These are phyloP conservation scores for Drosophila orena DNA, from an alignment of 1,140 invertebrate genomes.

Conservation along the genomic window DNA sequence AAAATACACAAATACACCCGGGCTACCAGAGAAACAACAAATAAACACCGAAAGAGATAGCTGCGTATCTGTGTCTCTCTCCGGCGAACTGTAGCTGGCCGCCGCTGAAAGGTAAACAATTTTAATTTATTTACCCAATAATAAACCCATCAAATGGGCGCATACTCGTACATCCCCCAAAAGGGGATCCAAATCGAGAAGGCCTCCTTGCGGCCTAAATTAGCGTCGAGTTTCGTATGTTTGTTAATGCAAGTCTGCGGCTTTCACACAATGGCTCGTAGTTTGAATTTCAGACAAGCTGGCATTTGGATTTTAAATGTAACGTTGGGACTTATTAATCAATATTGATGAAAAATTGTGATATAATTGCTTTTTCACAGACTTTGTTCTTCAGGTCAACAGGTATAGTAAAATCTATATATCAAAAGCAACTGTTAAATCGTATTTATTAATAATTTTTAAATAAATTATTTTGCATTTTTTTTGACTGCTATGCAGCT, in stretches of 20 bases:
- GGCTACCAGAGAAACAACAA: conserved; percentile 20
- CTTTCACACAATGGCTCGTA: conserved; percentile 37
- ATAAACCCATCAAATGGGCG: conserved; percentile 71
- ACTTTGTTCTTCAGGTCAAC: too few relatives aligned
- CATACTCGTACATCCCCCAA: not conserved
- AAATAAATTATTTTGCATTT: too few relatives aligned
- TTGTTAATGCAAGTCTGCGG: conserved; percentile 50
- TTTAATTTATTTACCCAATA: conserved; percentile 81
- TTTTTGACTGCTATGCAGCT: too few relatives aligned
- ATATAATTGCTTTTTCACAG: too few relatives aligned
- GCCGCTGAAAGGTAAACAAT: conserved; percentile 75
- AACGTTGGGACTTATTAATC: not conserved
- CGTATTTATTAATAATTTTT: too few relatives aligned
- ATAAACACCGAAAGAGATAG: conserved; percentile 18
- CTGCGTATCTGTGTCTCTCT: conserved; percentile 22
- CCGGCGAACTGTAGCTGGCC: conserved; percentile 7
- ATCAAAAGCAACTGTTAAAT: too few relatives aligned
- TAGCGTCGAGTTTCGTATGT: conserved; percentile 29
- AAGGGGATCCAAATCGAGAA: not conserved
- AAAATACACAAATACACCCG: conserved; percentile 15
- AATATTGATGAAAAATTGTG: not conserved
- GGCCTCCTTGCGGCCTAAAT: conserved; percentile 36
- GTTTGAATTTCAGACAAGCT: conserved; percentile 43
- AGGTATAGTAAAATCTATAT: too few relatives aligned
- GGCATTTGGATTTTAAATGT: not conserved